Evolutionary conservation across 2,113 vertebrate species (phyloP).

Genomic region (Speoplatyrhinus poulsoni): DNA sequence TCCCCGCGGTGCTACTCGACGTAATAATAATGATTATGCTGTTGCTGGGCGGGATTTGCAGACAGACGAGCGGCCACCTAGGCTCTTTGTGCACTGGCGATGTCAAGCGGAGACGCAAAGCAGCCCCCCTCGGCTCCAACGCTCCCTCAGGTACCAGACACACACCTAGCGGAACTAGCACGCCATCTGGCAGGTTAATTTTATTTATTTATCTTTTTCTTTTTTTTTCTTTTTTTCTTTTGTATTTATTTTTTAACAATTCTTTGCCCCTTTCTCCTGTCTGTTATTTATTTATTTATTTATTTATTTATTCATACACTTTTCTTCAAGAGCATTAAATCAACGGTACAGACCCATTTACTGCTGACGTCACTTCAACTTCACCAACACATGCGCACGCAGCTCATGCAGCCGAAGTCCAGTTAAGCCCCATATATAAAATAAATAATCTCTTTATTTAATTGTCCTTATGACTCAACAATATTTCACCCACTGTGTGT

Average conservation of each 20-base stretch:
- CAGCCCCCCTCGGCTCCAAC: constrained; percentile 87
- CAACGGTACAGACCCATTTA: too few relatives aligned
- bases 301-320: constrained; percentile 42
- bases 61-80: constrained; percentile 96
- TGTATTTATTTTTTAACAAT: constrained; percentile 42
- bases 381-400: too few relatives aligned
- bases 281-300: constrained; percentile 47
- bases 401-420: too few relatives aligned
- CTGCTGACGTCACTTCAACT: too few relatives aligned
- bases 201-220: constrained; percentile 36
- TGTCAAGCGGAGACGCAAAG: constrained; percentile 96
- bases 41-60: constrained; percentile 64
- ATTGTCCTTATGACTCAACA: too few relatives aligned
- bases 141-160: constrained; percentile 82
- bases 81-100: constrained; percentile 95
- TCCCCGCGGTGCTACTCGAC: not conserved
- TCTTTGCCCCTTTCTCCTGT: not conserved
- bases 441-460: too few relatives aligned
- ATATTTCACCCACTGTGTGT: too few relatives aligned
- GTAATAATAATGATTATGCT: constrained; percentile 32
- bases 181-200: constrained; percentile 53
- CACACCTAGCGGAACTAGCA: constrained; percentile 45
- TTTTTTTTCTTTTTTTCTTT: constrained; percentile 47
- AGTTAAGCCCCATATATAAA: too few relatives aligned
- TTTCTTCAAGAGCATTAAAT: constrained; percentile 76